These are phyloP conservation scores for Probaryconus sp. DNA, from an alignment of 1,140 invertebrate species.

Conservation along the genomic window DNA sequence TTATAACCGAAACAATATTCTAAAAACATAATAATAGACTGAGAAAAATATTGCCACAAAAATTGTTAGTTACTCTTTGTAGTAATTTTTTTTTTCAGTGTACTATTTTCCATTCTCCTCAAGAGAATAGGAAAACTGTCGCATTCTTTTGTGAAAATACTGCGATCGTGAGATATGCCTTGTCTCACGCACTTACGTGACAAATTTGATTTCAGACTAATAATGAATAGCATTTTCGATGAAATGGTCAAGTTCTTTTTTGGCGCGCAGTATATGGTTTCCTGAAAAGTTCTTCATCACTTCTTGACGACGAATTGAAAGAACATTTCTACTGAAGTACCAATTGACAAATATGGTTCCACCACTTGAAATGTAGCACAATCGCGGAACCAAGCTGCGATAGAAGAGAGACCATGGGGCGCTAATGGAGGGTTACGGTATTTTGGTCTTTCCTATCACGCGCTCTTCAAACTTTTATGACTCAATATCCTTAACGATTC, in stretches of 20 bases:
- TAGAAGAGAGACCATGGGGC: constrained; percentile 20
- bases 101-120: too few species aligned
- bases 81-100: too few species aligned
- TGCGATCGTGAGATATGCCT: too few species aligned
- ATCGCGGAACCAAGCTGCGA: constrained; percentile 27
- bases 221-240: too few species aligned
- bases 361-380: constrained; percentile 30
- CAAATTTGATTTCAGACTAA: too few species aligned
- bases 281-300: neutral
- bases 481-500: constrained; percentile 37
- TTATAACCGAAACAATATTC: too few species aligned
- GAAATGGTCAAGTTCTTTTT: neutral
- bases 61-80: too few species aligned
- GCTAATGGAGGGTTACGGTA: constrained; percentile 40
- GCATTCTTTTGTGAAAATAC: too few species aligned
- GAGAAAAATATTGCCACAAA: too few species aligned
- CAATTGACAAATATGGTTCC: constrained; percentile 30
- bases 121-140: too few species aligned
- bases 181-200: neutral
- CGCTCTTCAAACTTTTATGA: constrained; percentile 41
- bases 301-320: too few species aligned
- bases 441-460: constrained; percentile 41
- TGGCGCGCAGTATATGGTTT: neutral
- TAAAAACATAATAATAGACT: too few species aligned
- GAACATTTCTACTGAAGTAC: constrained; percentile 6